Evolutionary conservation across 2,888 invertebrate genomes (phyloP).

Genomic region (Bombylius discolor): DNA sequence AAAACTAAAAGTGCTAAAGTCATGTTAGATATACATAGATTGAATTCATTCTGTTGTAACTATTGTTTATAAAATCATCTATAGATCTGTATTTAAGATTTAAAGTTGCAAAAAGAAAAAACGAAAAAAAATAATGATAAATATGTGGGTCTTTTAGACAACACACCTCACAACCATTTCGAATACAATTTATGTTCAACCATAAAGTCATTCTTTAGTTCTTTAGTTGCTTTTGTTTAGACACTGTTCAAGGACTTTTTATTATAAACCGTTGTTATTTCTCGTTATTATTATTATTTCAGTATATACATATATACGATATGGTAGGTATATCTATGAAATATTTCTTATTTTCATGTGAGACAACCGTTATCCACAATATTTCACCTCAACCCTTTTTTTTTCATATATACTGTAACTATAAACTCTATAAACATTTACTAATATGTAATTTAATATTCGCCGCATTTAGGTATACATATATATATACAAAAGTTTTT

Average conservation of each 20-base stretch:
- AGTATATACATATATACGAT: not conserved
- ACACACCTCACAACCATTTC: slow-evolving; percentile 12
- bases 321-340: not conserved
- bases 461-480: too few species aligned
- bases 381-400: slow-evolving; percentile 14
- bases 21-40: too few species aligned
- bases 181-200: slow-evolving; percentile 11
- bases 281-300: not conserved
- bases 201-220: slow-evolving; percentile 5
- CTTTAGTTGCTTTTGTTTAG: slow-evolving; percentile 6
- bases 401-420: not conserved
- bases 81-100: too few species aligned
- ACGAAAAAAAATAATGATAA: too few species aligned
- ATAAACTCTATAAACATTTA: too few species aligned
- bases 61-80: too few species aligned
- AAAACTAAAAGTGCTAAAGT: too few species aligned
- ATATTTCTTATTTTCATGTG: slow-evolving; percentile 10
- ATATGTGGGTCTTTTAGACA: not conserved
- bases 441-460: too few species aligned
- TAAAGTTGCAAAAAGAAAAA: too few species aligned
- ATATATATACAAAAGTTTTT: too few species aligned
- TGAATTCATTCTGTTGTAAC: too few species aligned
- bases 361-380: slow-evolving; percentile 12
- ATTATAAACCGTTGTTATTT: slow-evolving; percentile 3
- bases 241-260: slow-evolving; percentile 11